phyloP scores from a whole-genome alignment of 2,113 vertebrate genomes.

The Atractosteus spatula region DNA sequence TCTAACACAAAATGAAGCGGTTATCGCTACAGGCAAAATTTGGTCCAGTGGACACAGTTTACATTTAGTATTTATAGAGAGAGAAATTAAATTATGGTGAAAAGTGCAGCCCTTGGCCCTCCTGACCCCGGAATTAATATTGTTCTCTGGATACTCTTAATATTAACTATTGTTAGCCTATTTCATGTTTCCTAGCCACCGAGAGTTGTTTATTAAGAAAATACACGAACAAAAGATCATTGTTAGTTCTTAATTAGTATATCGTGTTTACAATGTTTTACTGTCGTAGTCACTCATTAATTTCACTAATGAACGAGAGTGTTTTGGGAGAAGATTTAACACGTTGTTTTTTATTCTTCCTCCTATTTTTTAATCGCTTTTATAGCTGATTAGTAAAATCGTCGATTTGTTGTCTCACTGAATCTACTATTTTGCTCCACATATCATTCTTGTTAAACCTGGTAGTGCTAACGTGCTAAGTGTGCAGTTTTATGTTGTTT shows the following conservation, averaged over 20 bases:
- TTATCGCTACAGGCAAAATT: conserved; percentile 79
- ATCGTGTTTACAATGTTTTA: background rate
- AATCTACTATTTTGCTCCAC: too few species aligned
- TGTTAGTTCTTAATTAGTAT: conserved; percentile 1
- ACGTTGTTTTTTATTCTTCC: background rate
- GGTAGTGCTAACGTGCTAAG: too few species aligned
- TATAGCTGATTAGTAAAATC: background rate
- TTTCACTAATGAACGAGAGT: background rate
- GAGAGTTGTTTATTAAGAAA: background rate
- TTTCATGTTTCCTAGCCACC: background rate
- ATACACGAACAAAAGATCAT: background rate
- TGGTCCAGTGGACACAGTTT: conserved; percentile 85
- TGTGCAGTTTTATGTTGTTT: too few species aligned
- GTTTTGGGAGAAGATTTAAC: background rate
- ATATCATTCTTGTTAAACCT: too few species aligned
- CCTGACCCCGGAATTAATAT: conserved; percentile 70
- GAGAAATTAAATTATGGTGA: conserved; percentile 80
- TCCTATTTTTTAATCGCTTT: background rate
- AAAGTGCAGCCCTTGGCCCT: conserved; percentile 73
- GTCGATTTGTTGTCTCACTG: too few species aligned
- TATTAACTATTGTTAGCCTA: background rate
- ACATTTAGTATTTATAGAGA: conserved; percentile 91
- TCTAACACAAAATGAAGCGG: conserved; percentile 81
- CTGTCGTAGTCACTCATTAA: background rate
- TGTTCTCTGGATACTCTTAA: background rate